These are phyloP conservation scores for Babylonia areolata DNA, from an alignment of 1,140 invertebrate genomes.

Conservation along the genomic window DNA sequence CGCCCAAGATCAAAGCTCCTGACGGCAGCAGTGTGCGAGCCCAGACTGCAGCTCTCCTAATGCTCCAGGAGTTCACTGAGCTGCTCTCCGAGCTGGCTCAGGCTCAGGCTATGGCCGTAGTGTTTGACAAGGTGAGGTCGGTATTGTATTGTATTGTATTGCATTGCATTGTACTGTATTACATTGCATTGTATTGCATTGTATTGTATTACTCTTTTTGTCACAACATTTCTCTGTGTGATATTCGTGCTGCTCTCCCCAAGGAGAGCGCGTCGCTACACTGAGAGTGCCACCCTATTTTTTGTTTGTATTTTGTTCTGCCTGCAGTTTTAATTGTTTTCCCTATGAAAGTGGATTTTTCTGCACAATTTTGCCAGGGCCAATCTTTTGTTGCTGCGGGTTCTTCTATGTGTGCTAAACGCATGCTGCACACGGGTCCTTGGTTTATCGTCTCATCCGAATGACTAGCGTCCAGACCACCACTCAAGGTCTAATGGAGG, in stretches of 20 bases:
- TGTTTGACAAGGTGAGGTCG: constrained; percentile 2
- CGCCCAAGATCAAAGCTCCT: background rate
- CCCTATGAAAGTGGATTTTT: no score
- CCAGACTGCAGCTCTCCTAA: background rate
- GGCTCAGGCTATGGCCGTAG: background rate
- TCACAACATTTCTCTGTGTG: background rate
- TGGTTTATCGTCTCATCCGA: no score
- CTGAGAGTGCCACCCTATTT: background rate
- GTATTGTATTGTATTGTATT: background rate
- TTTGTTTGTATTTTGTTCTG: no score
- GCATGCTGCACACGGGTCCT: no score
- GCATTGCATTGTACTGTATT: background rate
- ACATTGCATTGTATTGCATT: background rate
- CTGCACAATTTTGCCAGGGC: no score
- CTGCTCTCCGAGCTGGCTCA: background rate
- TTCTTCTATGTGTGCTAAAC: no score
- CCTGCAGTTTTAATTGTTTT: no score
- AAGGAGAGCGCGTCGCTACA: background rate
- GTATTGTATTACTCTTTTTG: no score
- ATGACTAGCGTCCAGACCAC: no score
- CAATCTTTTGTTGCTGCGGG: no score
- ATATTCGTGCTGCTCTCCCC: background rate
- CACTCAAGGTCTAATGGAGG: no score
- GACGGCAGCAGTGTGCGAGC: background rate
- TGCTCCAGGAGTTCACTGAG: constrained; percentile 15